Base-by-base conservation (phyloP, 1,140 invertebrate species). In the Idris sp. region DNA sequence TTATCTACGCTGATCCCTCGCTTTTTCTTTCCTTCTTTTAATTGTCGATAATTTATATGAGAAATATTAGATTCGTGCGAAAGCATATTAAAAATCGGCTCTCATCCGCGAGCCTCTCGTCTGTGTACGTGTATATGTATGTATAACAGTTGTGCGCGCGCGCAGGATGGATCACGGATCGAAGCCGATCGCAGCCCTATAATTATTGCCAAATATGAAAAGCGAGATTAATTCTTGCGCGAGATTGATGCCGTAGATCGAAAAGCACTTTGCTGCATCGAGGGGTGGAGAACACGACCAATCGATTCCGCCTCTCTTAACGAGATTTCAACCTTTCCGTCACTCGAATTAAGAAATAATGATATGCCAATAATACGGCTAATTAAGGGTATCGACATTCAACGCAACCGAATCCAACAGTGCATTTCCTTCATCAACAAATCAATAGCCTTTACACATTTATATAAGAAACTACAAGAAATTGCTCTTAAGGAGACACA, bases 31-130 rank as follows among this genome's bases (percentile, higher is more conserved):
- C 74, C 69, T 76, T 71, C 84, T 84, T 41, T 86, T 86, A 86
- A 86, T 86, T 86, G 84, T 82, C 81, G 82, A 84, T 86, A 86
- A 87, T 86, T 86, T 86, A 82, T 85, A 73, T 76, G 82, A 61
- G 84, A 86, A 87, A 87, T 85, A 86, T 86, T 87, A 86, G 84
- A 86, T 85, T 87, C 85, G 85, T 85, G 85, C 85, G 85, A 87
- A 87, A 87, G 78, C 77, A 82, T 87, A 87, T 87, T 85, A 87
- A 86, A 81, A 71, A 54, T 56, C 46, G n/a, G n/a, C 28, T 65
- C 46, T 38, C 25, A 54, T 72, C 26, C 67, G 69, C 62, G 62
- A n/a, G n/a, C n/a, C n/a, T n/a, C n/a, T n/a, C 36, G 14, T 46
- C 51, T 9, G 35, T 48, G 16, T 49, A n/a, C 43, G 28, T 41